Evolutionary conservation across 2,113 vertebrate genomes (phyloP).

Genomic region (Apistogramma diplotaenia): DNA sequence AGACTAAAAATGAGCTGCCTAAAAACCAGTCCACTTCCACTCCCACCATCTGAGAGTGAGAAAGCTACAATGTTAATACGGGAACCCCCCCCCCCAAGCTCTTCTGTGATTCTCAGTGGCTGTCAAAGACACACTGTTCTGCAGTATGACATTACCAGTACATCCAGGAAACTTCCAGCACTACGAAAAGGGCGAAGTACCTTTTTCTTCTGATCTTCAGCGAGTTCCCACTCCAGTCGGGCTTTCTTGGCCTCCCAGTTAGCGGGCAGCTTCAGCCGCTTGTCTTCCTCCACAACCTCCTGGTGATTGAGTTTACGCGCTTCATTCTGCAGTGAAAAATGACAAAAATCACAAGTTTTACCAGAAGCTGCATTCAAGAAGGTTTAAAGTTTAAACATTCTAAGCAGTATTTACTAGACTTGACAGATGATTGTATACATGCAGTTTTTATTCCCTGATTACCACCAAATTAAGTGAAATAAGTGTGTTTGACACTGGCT

Average conservation of each 20-base stretch:
- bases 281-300: conserved; percentile 94
- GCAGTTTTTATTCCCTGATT: not conserved
- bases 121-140: not conserved
- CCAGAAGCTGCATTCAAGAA: not conserved
- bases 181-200: conserved; percentile 41
- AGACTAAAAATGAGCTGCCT: too few relatives aligned
- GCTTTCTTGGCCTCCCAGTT: conserved; percentile 98
- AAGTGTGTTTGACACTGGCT: not conserved
- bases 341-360: not conserved
- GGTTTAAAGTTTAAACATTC: too few relatives aligned
- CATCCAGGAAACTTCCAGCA: fast-evolving
- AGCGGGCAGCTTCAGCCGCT: conserved; percentile 86
- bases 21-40: too few relatives aligned
- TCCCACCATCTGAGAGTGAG: not conserved
- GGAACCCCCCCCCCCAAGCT: too few relatives aligned
- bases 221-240: conserved; percentile 89
- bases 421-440: not conserved
- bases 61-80: not conserved
- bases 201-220: conserved; percentile 89
- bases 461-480: not conserved
- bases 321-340: conserved; percentile 81
- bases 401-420: not conserved
- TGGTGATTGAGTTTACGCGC: conserved; percentile 93
- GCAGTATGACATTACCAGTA: not conserved
- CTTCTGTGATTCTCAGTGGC: too few relatives aligned